These are phyloP conservation scores for Callithrix jacchus DNA, from an alignment of 2,113 vertebrate genomes.

Conservation along the genomic window DNA sequence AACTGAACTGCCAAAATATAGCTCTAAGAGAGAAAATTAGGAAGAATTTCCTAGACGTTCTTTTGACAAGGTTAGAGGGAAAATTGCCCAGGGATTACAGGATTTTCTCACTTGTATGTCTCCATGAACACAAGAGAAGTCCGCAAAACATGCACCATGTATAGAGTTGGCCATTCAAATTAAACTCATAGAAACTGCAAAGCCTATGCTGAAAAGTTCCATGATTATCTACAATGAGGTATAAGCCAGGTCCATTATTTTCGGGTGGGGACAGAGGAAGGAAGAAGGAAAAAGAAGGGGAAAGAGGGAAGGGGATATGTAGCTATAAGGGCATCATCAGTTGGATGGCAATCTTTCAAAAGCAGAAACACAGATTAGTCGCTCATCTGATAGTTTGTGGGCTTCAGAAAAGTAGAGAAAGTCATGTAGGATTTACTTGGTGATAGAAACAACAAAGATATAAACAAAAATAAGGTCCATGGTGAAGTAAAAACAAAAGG, in stretches of 20 bases:
- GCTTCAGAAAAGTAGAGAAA: neutral
- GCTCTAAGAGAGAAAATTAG: neutral
- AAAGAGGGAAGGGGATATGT: too few relatives aligned
- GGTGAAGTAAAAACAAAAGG: neutral
- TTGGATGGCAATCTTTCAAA: neutral
- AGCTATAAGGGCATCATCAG: too few relatives aligned
- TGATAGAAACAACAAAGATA: neutral
- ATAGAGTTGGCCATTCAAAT: neutral
- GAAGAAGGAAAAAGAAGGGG: neutral
- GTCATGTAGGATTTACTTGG: neutral
- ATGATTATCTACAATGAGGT: neutral
- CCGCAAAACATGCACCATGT: accelerated
- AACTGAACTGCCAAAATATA: neutral
- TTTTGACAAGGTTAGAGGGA: neutral
- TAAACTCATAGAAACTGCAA: neutral
- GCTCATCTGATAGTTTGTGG: neutral
- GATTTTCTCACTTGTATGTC: neutral
- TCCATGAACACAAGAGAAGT: neutral
- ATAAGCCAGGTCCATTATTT: neutral
- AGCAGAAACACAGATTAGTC: neutral
- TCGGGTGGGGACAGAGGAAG: neutral
- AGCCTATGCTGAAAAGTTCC: too few relatives aligned
- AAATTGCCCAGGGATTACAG: neutral
- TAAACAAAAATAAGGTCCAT: neutral
- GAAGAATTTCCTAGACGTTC: neutral